These are phyloP conservation scores for Datnioides undecimradiatus DNA, from an alignment of 2,113 vertebrate species.

Conservation along the genomic window DNA sequence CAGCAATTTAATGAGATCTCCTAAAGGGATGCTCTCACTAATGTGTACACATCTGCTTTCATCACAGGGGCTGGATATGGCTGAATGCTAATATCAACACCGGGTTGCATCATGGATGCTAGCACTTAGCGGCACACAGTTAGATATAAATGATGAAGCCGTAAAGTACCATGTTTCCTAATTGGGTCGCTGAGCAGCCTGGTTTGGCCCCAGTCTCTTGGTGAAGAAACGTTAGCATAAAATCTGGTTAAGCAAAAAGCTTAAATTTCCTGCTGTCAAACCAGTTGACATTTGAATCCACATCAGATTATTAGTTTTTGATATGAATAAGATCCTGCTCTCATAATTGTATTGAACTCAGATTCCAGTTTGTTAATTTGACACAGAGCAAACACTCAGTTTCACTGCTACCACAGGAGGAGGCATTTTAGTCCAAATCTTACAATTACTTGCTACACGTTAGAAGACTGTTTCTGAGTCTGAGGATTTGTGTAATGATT, in stretches of 20 bases:
- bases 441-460: slow-evolving; percentile 4
- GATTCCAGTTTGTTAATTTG: slow-evolving; percentile 24
- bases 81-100: slow-evolving; percentile 63
- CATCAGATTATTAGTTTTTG: background rate
- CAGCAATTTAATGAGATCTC: slow-evolving; percentile 74
- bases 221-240: slow-evolving; percentile 4
- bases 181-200: slow-evolving; percentile 52
- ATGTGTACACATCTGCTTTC: slow-evolving; percentile 79
- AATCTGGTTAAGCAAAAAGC: background rate
- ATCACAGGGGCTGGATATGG: slow-evolving; percentile 64
- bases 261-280: slow-evolving; percentile 22
- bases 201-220: slow-evolving; percentile 19
- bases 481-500: slow-evolving; percentile 53
- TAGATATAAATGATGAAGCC: slow-evolving; percentile 61
- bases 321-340: background rate
- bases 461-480: background rate
- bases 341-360: slow-evolving; percentile 3
- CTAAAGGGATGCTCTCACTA: slow-evolving; percentile 66
- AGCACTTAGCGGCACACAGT: slow-evolving; percentile 40
- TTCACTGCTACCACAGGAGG: background rate
- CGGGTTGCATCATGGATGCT: slow-evolving; percentile 23
- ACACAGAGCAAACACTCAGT: background rate
- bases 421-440: slow-evolving; percentile 9
- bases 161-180: slow-evolving; percentile 63
- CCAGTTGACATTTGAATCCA: slow-evolving; percentile 3